Conservation (phyloP, 1,140 invertebrate species). For the Temnothorax curvispinosus region DNA sequence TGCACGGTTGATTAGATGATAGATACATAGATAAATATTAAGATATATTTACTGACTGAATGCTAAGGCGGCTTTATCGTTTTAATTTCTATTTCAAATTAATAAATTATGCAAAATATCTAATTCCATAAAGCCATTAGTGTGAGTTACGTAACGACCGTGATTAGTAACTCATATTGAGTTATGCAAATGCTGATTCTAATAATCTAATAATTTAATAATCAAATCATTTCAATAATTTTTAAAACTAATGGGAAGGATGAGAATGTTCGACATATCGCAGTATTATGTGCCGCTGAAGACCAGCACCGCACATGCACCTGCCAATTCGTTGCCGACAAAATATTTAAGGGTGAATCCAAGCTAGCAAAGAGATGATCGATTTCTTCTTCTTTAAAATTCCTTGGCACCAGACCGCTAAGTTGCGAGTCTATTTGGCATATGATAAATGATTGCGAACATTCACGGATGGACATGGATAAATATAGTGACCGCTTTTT, state of each 20-base stretch:
- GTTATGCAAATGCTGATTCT: background rate
- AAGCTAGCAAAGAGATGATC: background rate
- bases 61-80: background rate
- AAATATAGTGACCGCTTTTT: background rate
- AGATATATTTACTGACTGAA: background rate
- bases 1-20: background rate
- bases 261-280: background rate
- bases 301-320: background rate
- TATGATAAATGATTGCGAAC: background rate
- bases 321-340: background rate
- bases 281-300: background rate
- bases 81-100: background rate
- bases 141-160: background rate
- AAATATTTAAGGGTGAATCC: background rate
- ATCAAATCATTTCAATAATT: background rate
- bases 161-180: no score
- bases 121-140: background rate
- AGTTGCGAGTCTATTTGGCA: background rate
- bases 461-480: background rate
- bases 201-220: background rate
- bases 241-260: background rate
- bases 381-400: conserved; percentile 11
- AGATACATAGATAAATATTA: background rate
- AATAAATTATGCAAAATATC: background rate
- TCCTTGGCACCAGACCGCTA: background rate